Conservation (phyloP, 2,797 vertebrate species). For the Otolemur crassicaudatus region DNA sequence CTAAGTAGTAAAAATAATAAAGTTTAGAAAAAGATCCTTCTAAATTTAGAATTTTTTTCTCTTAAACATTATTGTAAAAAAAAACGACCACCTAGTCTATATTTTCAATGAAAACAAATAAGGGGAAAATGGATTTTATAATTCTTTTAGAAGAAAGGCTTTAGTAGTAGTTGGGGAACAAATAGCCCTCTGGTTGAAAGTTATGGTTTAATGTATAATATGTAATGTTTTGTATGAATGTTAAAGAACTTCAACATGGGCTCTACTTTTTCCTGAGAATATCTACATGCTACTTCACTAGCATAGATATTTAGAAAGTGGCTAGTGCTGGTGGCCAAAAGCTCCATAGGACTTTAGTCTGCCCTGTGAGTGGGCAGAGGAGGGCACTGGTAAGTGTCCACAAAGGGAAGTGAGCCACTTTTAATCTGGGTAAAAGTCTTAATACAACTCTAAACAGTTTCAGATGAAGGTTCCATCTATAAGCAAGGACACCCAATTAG, state of each 20-base stretch:
- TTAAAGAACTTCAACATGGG: not conserved
- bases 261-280: not conserved
- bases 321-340: not conserved
- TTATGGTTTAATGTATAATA: not conserved
- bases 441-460: not conserved
- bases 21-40: not conserved
- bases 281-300: not conserved
- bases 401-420: not conserved
- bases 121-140: not conserved
- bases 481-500: not conserved
- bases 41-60: conserved; percentile 58
- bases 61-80: not conserved
- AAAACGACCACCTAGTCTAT: not conserved
- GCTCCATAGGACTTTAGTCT: not conserved
- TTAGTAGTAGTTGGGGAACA: conserved; percentile 3
- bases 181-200: not conserved
- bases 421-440: not conserved
- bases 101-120: conserved; percentile 54
- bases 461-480: not conserved
- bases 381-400: not conserved
- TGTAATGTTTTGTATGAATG: not conserved
- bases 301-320: not conserved
- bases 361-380: not conserved
- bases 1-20: conserved; percentile 47
- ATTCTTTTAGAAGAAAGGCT: not conserved